Base-by-base conservation (phyloP, 1,140 invertebrate species). In the Platorchestia sp. region DNA sequence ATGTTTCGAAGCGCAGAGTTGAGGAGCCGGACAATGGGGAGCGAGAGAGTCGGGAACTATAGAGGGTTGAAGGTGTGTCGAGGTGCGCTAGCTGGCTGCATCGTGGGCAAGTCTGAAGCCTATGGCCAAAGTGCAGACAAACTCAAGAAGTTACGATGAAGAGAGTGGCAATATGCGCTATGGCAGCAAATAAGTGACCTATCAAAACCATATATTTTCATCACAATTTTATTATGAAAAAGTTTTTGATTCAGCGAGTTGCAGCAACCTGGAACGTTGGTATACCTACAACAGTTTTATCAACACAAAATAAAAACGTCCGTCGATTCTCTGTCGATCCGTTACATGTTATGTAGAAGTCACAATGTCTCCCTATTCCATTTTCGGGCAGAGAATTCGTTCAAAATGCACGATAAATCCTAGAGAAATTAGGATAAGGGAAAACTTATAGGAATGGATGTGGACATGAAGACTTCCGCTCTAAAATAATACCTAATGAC, bases 21-120 rank as follows among this genome's bases (percentile, higher is more conserved):
- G 43, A 93, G 91, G 91, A 93, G 91, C 91, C 45, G 91, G 45
- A 93, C 91, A 93, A 93, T 93, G 45, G 91, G 45, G 91, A 45
- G 87, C 87, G 87, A 90, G 41, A 42, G 86, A 90, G 87, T 14
- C 41, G 87, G 44, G 87, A 90, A 10, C 59, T 75, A 75, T 75
- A 75, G 14, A 75, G 59, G 59, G 14, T 75, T 36, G 7, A 75
- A 36, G 59, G 59, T 75, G 59, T 36, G 59, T 75, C 59, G 59
- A 75, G 59, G 59, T 75, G 59, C 10, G 59, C 10, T 75, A 1
- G 10, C 59, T 75, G 14, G 10, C 59, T 22, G 10, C 59, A 75
- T 75, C 59, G 27, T 75, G 27, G 59, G 59, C 14, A 75, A 75
- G 59, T 75, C 59, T 22, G 1, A 1, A 75, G 27, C 10, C 59